Evolutionary conservation across 1,140 invertebrate species (phyloP), one percentile per base, ranked within the genome.

Genomic region (Drosophila persimilis): DNA sequence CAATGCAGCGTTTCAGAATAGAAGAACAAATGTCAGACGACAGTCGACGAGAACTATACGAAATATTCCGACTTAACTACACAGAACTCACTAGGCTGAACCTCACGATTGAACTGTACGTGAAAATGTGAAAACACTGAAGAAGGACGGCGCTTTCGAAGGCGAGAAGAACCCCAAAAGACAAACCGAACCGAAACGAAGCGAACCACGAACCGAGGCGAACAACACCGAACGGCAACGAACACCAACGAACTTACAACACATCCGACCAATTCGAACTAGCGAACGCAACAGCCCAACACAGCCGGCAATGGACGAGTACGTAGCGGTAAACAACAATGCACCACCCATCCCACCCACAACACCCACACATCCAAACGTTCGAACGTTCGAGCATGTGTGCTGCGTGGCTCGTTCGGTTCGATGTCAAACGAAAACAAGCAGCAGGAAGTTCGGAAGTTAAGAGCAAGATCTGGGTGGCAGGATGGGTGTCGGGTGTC

Each of bases 1-100:
- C 66, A 73, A 47, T 88, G 71, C 81, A 74, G 64, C 66, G 66
- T 81, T 86, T 77, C 61, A 73, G 70, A 86, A 65, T 80, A 80
- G 70, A 74, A 80, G 81, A 80, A 89, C 80, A 89, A 90, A 89
- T 88, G 79, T 84, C 88, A 83, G 83, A 90, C 86, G 86, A 90
- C 75, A 86, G 83, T 86, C 81, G 88, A 90, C 80, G 69, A 90
- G 80, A 90, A 90, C 66, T 81, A 72, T 86, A 90, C 89, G 90
- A 91, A 91, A 90, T 89, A 88, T 90, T 89, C 90, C 88, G 90
- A 91, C 90, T 91, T 90, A 90, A 91, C 90, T 90, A 90, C 90
- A 90, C 90, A 90, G 90, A 90, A 91, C 90, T 91, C 89, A 90
- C 90, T 90, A 77, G 54, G 20, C 41, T 63, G 60, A 41, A 58